Percentiles rank a stretch among this genome's conserved stretches.
These are phyloP conservation scores for Malurus alboscapulatus DNA, from an alignment of 2,113 vertebrate species.

Conservation along the genomic window DNA sequence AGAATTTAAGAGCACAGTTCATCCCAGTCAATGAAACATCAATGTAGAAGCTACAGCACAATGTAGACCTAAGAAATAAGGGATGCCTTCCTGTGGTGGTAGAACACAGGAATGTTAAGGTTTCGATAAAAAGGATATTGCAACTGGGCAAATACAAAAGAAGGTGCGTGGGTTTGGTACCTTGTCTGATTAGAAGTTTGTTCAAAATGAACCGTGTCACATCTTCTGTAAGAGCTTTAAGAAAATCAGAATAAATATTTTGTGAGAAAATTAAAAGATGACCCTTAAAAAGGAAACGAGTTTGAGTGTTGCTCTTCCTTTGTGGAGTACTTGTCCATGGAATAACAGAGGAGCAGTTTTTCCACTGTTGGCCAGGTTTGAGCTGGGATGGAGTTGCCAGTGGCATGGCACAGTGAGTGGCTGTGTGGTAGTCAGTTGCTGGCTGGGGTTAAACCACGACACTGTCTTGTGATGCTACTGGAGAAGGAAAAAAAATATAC, in stretches of 20 bases:
- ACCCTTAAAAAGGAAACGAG: background rate
- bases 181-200: background rate
- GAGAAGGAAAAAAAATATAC: background rate
- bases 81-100: background rate
- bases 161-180: rapidly evolving
- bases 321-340: background rate
- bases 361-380: background rate
- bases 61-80: background rate
- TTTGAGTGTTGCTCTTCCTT: background rate
- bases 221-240: background rate
- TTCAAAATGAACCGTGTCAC: background rate
- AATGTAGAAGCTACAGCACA: background rate
- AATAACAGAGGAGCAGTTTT: background rate
- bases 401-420: background rate
- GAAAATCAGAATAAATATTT: background rate
- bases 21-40: background rate
- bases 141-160: background rate
- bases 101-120: background rate
- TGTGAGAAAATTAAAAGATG: background rate
- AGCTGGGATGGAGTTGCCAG: background rate
- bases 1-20: background rate
- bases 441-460: background rate
- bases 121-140: background rate
- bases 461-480: background rate
- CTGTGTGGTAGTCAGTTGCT: background rate